These are phyloP conservation scores for Lateolabrax maculatus DNA, from an alignment of 2,797 vertebrate genomes.

Conservation along the genomic window DNA sequence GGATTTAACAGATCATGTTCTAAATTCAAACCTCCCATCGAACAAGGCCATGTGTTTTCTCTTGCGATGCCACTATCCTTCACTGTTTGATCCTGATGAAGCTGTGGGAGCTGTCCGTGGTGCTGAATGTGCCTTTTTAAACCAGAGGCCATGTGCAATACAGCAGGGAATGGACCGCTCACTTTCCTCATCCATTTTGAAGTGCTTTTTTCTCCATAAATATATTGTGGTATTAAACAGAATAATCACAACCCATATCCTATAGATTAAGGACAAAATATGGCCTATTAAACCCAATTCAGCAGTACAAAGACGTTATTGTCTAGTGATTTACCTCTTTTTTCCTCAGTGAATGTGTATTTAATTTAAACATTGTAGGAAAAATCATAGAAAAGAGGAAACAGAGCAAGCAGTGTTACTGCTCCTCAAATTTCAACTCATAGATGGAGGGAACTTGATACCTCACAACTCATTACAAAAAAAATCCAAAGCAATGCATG, in stretches of 20 bases:
- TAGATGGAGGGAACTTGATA: neutral
- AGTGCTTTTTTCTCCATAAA: constrained; percentile 8
- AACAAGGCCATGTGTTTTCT: no score
- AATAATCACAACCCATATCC: neutral
- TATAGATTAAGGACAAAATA: no score
- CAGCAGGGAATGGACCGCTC: constrained; percentile 32
- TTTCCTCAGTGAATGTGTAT: neutral
- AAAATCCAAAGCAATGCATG: neutral
- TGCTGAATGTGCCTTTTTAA: constrained; percentile 45
- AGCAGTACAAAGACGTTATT: no score
- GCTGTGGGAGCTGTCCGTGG: constrained; percentile 57
- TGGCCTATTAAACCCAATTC: no score
- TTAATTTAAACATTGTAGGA: neutral
- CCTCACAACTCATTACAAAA: neutral
- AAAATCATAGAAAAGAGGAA: neutral
- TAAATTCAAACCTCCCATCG: neutral
- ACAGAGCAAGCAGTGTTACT: neutral
- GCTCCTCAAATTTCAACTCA: no score
- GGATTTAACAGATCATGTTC: neutral
- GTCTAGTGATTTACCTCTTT: neutral
- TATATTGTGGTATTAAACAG: neutral
- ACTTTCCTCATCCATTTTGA: constrained; percentile 5
- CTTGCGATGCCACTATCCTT: neutral
- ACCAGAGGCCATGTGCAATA: neutral
- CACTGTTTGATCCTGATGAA: neutral